Percentiles rank a stretch among this genome's conserved stretches.
These are phyloP conservation scores for Rhinogobius similis DNA, from an alignment of 2,113 vertebrate genomes.

Conservation along the genomic window DNA sequence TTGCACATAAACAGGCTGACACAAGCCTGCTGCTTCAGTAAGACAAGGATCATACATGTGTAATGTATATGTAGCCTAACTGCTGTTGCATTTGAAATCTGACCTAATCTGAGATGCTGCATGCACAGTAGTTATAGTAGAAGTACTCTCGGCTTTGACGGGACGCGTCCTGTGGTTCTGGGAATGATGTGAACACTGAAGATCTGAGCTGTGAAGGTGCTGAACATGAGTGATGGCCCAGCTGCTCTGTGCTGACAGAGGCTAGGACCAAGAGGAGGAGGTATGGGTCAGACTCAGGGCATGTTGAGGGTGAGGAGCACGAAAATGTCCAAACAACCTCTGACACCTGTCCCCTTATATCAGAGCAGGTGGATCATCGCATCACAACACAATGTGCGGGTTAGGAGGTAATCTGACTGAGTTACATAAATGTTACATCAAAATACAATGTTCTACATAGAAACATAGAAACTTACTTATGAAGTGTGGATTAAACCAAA, in stretches of 20 bases:
- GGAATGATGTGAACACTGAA: conserved; percentile 37
- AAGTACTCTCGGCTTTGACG: background rate
- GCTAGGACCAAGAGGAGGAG: conserved; percentile 41
- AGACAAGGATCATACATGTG: background rate
- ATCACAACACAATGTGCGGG: background rate
- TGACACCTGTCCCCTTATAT: conserved; percentile 46
- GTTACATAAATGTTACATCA: conserved; percentile 10
- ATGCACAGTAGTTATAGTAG: background rate
- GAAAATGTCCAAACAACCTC: conserved; percentile 48
- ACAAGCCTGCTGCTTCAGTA: background rate
- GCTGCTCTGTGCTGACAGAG: conserved; percentile 42
- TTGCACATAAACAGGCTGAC: background rate
- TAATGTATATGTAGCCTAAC: background rate
- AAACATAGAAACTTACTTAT: background rate
- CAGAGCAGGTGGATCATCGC: conserved; percentile 30
- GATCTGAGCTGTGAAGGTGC: conserved; percentile 14
- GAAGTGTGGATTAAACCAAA: background rate
- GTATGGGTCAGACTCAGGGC: conserved; percentile 47
- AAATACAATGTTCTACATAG: conserved; percentile 13
- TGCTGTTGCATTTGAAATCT: background rate
- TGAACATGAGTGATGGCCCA: conserved; percentile 48
- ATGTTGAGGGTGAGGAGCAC: conserved; percentile 23
- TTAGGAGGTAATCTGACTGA: background rate
- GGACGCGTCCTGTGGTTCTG: conserved; percentile 5
- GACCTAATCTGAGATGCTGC: background rate